A percentile compares a stretch with the other conserved stretches of the same genome.
These are phyloP conservation scores for Ammodytes marinus DNA, from an alignment of 2,113 vertebrate species.

Conservation along the genomic window DNA sequence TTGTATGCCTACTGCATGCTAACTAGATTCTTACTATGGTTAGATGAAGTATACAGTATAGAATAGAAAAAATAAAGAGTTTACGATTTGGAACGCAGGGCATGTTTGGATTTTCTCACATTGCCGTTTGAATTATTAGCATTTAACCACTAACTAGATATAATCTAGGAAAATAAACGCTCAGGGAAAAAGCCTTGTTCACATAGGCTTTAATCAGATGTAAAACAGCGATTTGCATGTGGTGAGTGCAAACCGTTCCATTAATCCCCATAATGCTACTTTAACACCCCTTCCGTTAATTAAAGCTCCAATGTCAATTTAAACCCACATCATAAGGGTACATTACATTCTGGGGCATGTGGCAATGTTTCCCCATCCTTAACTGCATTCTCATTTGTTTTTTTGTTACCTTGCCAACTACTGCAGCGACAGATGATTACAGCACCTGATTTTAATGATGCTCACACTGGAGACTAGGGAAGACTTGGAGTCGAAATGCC, in stretches of 20 bases:
- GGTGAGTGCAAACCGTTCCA: conserved; percentile 68
- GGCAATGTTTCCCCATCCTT: conserved; percentile 80
- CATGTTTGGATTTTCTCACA: neutral
- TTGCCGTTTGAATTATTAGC: neutral
- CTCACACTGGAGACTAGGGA: conserved; percentile 86
- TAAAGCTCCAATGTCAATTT: conserved; percentile 87
- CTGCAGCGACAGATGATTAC: conserved; percentile 86
- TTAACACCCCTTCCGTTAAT: conserved; percentile 81
- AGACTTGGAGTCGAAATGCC: conserved; percentile 90
- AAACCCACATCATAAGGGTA: conserved; percentile 87
- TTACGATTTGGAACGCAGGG: no score
- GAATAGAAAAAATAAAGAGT: no score
- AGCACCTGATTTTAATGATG: conserved; percentile 90
- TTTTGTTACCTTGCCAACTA: conserved; percentile 86
- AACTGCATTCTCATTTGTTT: conserved; percentile 86
- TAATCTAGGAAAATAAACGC: conserved; percentile 24
- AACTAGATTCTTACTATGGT: no score
- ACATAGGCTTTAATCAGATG: conserved; percentile 54
- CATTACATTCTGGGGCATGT: conserved; percentile 83
- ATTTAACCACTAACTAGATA: conserved; percentile 11
- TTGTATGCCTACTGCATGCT: no score
- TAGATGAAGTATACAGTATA: no score
- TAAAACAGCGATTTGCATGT: conserved; percentile 66
- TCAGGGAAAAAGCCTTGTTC: conserved; percentile 29
- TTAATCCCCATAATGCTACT: conserved; percentile 83